Percentiles rank a stretch among this genome's conserved stretches.
These are phyloP conservation scores for Phyllotreta striolata DNA, from an alignment of 2,888 invertebrate species.

Conservation along the genomic window DNA sequence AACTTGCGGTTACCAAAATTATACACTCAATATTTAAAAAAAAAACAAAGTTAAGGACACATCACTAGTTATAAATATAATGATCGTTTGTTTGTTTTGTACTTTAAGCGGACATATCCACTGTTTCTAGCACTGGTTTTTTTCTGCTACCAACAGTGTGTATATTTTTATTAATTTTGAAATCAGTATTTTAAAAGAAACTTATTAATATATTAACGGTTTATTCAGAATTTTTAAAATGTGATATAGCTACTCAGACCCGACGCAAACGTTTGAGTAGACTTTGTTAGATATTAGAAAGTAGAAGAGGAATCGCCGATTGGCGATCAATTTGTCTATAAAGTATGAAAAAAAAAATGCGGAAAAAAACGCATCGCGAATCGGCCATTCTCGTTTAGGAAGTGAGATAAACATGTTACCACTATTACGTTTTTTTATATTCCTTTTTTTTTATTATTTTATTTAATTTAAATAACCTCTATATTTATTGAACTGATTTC, in stretches of 20 bases:
- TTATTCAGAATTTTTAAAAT: slow-evolving; percentile 53
- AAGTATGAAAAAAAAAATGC: too few species aligned
- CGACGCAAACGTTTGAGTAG: slow-evolving; percentile 38
- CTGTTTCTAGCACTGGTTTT: slow-evolving; percentile 12
- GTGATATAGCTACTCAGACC: slow-evolving; percentile 52
- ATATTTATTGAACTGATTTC: slow-evolving; percentile 25
- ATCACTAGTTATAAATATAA: slow-evolving; percentile 54
- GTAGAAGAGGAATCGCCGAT: slow-evolving; percentile 25
- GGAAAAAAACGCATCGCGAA: slow-evolving; percentile 14
- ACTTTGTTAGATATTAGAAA: slow-evolving; percentile 49
- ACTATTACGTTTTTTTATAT: slow-evolving; percentile 49
- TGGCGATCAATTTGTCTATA: slow-evolving; percentile 5
- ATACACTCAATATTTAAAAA: slow-evolving; percentile 46
- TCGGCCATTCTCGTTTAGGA: slow-evolving; percentile 45
- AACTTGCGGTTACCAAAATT: slow-evolving; percentile 53
- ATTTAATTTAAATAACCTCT: neutral
- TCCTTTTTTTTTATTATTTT: too few species aligned
- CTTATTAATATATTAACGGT: slow-evolving; percentile 23
- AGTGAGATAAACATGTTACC: slow-evolving; percentile 60
- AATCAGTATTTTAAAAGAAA: slow-evolving; percentile 29
- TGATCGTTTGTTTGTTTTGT: slow-evolving; percentile 31
- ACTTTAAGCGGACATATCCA: slow-evolving; percentile 17
- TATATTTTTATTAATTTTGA: slow-evolving; percentile 16
- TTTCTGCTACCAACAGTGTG: slow-evolving; percentile 20
- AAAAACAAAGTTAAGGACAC: slow-evolving; percentile 57